Conservation (phyloP, 53 echinoderm and acorn worm species). For the Hippasteria phrygiana region DNA sequence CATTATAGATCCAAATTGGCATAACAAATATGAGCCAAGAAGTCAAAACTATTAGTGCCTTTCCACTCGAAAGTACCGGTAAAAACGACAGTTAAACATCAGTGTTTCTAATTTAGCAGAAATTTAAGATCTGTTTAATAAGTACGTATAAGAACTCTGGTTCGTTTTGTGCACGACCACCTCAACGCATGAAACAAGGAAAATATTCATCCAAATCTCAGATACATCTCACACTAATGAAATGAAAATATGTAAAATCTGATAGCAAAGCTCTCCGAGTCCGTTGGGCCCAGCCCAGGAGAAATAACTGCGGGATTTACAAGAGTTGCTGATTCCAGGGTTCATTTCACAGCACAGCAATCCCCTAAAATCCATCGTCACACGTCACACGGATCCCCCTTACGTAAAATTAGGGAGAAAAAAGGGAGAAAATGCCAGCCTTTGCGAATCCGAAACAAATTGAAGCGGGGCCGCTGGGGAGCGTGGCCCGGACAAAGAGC, state of each 20-base stretch:
- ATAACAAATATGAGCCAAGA: too few species aligned
- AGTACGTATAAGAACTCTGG: too few species aligned
- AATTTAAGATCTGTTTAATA: too few species aligned
- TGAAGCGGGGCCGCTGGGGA: slow-evolving; percentile 31
- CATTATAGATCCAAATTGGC: too few species aligned
- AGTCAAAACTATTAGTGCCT: too few species aligned
- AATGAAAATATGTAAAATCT: slow-evolving; percentile 33
- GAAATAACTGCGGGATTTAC: slow-evolving; percentile 47
- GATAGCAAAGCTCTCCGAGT: neutral
- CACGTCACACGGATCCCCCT: slow-evolving; percentile 39
- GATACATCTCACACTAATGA: slow-evolving; percentile 16
- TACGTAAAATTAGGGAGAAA: slow-evolving; percentile 57
- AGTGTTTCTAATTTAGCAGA: too few species aligned
- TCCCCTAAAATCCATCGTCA: slow-evolving; percentile 15
- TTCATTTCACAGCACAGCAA: slow-evolving; percentile 22
- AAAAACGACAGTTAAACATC: too few species aligned
- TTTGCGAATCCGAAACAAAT: slow-evolving; percentile 40
- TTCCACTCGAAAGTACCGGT: too few species aligned
- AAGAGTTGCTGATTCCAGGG: slow-evolving; percentile 11
- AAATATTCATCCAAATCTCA: neutral
- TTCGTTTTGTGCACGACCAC: too few species aligned
- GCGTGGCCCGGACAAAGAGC: slow-evolving; percentile 14
- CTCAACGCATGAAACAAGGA: too few species aligned
- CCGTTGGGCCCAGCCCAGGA: neutral
- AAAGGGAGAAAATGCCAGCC: neutral